Percentiles rank a stretch among this genome's conserved stretches.
These are phyloP conservation scores for Solea solea DNA, from an alignment of 2,113 vertebrate species.

Conservation along the genomic window DNA sequence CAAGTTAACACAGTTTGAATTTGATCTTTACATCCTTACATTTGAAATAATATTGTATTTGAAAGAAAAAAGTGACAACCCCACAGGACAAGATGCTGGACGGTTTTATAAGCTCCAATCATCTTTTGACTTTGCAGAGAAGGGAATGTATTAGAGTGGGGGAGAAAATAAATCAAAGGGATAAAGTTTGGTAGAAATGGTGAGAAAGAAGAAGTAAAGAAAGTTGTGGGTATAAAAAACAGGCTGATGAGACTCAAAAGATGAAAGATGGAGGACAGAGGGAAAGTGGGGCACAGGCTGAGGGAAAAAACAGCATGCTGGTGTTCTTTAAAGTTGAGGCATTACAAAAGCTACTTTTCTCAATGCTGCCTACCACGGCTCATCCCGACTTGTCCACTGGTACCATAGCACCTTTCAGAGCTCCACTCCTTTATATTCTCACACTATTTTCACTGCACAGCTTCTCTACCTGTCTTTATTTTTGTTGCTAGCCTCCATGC, in stretches of 20 bases:
- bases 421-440: conserved; percentile 22
- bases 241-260: conserved; percentile 28
- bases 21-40: too few species aligned
- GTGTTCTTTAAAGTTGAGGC: conserved; percentile 64
- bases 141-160: background rate
- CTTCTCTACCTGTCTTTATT: too few species aligned
- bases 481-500: too few species aligned
- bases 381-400: conserved; percentile 30
- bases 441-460: background rate
- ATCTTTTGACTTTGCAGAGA: background rate
- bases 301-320: conserved; percentile 26
- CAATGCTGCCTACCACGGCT: conserved; percentile 49
- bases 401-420: conserved; percentile 27
- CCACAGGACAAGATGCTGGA: background rate
- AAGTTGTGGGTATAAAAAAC: conserved; percentile 21
- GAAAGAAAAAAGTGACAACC: background rate
- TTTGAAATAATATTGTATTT: too few species aligned
- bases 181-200: background rate
- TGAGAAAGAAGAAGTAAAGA: conserved; percentile 1
- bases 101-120: background rate
- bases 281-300: conserved; percentile 58
- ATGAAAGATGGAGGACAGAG: conserved; percentile 37
- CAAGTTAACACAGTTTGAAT: too few species aligned
- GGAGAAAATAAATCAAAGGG: background rate
- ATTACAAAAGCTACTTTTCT: conserved; percentile 36